Evolutionary conservation across 2,888 invertebrate species (phyloP).

Genomic region (Dione vanillae): DNA sequence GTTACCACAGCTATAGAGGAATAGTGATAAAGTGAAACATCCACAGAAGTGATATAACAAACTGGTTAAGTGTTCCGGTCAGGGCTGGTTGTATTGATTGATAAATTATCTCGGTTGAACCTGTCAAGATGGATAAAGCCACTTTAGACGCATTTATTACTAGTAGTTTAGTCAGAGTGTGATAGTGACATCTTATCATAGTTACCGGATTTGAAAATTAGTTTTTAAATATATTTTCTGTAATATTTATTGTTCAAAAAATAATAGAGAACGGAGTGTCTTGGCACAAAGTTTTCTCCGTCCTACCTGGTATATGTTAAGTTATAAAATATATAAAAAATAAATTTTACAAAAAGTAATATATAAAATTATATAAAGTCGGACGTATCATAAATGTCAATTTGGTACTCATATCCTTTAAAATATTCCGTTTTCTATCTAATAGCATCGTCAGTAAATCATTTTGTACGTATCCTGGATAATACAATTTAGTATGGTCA

Average conservation of each 20-base stretch:
- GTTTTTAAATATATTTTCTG: neutral
- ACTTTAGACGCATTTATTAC: constrained; percentile 14
- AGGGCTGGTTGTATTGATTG: constrained; percentile 5
- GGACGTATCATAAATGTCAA: too few relatives aligned
- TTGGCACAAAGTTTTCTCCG: too few relatives aligned
- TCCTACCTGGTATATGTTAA: too few relatives aligned
- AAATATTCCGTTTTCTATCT: too few relatives aligned
- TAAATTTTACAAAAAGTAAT: too few relatives aligned
- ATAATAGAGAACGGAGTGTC: too few relatives aligned
- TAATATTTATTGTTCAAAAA: too few relatives aligned
- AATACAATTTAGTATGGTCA: neutral
- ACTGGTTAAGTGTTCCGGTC: constrained; percentile 13
- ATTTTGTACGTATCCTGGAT: neutral
- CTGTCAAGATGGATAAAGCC: constrained; percentile 8
- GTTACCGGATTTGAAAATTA: neutral
- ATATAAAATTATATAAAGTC: too few relatives aligned
- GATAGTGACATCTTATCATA: constrained; percentile 7
- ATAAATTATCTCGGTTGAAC: constrained; percentile 18
- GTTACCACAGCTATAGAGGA: neutral
- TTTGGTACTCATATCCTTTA: too few relatives aligned
- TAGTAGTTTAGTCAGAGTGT: neutral
- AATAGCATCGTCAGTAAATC: too few relatives aligned
- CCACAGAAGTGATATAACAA: constrained; percentile 2
- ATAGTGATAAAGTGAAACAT: constrained; percentile 4
- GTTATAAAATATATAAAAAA: too few relatives aligned